These are phyloP conservation scores for Crypturellus tataupa DNA, from an alignment of 2,797 vertebrate genomes.

Conservation along the genomic window DNA sequence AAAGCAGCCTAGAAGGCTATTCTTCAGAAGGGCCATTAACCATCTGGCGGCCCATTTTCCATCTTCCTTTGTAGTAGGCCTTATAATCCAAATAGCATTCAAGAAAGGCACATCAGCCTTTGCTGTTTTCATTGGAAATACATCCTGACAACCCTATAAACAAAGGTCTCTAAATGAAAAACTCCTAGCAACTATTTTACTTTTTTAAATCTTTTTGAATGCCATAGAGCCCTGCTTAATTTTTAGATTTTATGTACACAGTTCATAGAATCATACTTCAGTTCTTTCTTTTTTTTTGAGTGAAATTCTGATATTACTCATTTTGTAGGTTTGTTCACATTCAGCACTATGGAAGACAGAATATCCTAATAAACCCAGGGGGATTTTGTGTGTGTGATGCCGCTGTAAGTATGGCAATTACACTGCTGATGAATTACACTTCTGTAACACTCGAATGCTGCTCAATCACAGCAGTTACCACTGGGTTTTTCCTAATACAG, in stretches of 20 bases:
- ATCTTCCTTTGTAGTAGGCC: neutral
- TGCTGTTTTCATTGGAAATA: slow-evolving; percentile 10
- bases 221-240: neutral
- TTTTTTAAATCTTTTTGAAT: neutral
- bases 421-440: neutral
- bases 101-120: neutral
- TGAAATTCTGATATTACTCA: neutral
- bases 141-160: neutral
- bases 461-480: neutral
- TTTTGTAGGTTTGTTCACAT: slow-evolving; percentile 4
- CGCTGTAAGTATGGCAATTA: fast-evolving
- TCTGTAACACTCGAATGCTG: neutral
- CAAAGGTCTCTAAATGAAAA: slow-evolving; percentile 4
- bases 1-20: neutral
- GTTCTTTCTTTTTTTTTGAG: neutral
- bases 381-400: neutral
- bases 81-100: neutral
- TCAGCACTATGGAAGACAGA: neutral
- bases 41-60: slow-evolving; percentile 42
- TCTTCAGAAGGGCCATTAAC: slow-evolving; percentile 55
- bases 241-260: neutral
- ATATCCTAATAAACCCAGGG: neutral
- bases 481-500: neutral
- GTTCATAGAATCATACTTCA: too few species aligned
- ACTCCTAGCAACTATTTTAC: neutral